A percentile compares a stretch with the other conserved stretches of the same genome.
Evolutionary conservation across 2,797 vertebrate genomes (phyloP).

Genomic region (Betta splendens): DNA sequence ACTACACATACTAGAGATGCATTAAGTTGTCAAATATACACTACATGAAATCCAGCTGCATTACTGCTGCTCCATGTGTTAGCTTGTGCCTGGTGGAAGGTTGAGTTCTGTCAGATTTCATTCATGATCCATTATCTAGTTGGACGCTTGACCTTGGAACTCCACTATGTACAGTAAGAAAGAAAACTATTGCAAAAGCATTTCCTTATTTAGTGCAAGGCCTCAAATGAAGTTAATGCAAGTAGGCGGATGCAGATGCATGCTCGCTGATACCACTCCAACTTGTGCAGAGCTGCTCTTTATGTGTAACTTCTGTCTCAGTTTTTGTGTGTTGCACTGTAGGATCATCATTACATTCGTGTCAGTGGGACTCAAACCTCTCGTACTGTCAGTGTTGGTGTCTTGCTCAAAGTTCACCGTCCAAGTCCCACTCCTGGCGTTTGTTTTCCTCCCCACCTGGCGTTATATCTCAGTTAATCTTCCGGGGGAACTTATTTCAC

Average conservation of each 20-base stretch:
- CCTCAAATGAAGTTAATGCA: too few relatives aligned
- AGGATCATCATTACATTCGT: too few relatives aligned
- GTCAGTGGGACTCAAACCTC: slow-evolving; percentile 24
- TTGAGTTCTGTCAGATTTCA: neutral
- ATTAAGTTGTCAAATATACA: slow-evolving; percentile 35
- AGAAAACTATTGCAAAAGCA: too few relatives aligned
- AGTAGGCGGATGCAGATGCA: too few relatives aligned
- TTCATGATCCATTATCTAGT: neutral
- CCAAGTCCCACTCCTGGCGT: slow-evolving; percentile 9
- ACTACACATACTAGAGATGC: slow-evolving; percentile 29
- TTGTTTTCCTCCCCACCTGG: slow-evolving; percentile 43
- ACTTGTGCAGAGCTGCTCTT: neutral
- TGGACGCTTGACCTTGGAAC: neutral
- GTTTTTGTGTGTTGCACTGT: too few relatives aligned
- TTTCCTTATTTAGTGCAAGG: too few relatives aligned
- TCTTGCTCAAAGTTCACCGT: slow-evolving; percentile 16
- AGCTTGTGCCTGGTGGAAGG: neutral
- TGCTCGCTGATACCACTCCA: too few relatives aligned
- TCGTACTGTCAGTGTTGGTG: slow-evolving; percentile 5
- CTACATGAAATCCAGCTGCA: slow-evolving; percentile 22
- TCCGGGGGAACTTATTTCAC: slow-evolving; percentile 68
- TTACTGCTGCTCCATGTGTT: slow-evolving; percentile 1
- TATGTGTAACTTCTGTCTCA: neutral
- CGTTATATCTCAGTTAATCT: slow-evolving; percentile 64
- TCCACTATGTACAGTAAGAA: too few relatives aligned